A percentile compares a stretch with the other conserved stretches of the same genome.
phyloP scores from a whole-genome alignment of 2,797 vertebrate genomes.

The Macrochelys suwanniensis region DNA sequence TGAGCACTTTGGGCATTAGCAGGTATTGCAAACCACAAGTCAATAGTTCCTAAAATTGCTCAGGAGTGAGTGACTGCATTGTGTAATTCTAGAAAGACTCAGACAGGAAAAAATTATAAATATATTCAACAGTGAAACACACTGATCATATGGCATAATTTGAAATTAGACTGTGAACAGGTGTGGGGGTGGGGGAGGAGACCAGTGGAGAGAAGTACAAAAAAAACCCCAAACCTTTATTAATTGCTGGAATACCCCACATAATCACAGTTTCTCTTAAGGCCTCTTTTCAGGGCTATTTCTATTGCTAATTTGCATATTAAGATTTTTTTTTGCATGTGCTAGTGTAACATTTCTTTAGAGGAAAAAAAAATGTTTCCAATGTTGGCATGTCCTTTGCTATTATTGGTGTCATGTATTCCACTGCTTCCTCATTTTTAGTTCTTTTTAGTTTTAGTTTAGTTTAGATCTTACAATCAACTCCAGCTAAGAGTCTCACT shows the following conservation, averaged over 20 bases:
- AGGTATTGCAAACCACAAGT: background rate
- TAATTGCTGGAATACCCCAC: background rate
- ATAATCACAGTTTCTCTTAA: background rate
- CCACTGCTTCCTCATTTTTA: slow-evolving; percentile 5
- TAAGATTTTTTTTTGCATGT: background rate
- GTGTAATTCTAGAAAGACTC: background rate
- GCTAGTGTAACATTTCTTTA: background rate
- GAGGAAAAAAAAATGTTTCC: background rate
- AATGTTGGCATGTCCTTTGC: background rate
- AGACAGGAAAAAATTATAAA: background rate
- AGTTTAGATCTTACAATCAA: background rate
- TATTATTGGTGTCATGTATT: background rate
- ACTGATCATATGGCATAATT: background rate
- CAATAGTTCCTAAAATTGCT: background rate
- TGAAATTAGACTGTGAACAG: background rate
- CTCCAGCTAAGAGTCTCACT: background rate
- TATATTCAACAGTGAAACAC: background rate
- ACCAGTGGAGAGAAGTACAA: background rate
- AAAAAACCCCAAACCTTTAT: rapidly evolving
- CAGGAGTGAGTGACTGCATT: background rate
- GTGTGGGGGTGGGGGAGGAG: background rate
- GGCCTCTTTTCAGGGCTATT: background rate
- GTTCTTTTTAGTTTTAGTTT: background rate
- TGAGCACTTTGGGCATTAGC: background rate
- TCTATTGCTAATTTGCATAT: background rate